Evolutionary conservation across 37 sponge, comb jelly and placozoan genomes (phyloP).

Genomic region (Chondrosia reniformis): DNA sequence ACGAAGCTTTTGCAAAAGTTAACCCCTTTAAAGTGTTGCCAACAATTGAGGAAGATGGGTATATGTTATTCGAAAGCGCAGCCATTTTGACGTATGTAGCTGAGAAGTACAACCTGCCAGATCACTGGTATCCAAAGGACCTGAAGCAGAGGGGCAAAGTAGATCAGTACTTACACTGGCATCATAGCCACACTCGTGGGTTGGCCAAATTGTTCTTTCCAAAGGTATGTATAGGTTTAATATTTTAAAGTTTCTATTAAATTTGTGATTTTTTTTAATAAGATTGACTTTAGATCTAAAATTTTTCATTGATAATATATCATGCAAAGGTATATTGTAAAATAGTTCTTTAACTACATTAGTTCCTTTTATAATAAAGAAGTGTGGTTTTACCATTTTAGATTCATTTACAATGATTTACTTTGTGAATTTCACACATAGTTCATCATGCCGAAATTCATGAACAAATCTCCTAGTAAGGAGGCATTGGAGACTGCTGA

Average conservation of each 20-base stretch:
- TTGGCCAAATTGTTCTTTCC: conserved; percentile 19
- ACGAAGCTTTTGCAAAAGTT: conserved; percentile 50
- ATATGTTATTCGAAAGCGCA: conserved; percentile 56
- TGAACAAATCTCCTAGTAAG: conserved; percentile 25
- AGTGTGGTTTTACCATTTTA: too few species aligned
- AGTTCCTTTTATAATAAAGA: too few species aligned
- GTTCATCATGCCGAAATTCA: conserved; percentile 22
- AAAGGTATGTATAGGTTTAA: conserved; percentile 30
- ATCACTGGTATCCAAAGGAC: conserved; percentile 73
- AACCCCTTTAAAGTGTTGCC: conserved; percentile 47
- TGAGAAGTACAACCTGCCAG: conserved; percentile 38
- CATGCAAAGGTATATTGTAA: too few species aligned
- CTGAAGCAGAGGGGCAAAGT: conserved; percentile 27
- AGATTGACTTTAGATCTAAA: too few species aligned
- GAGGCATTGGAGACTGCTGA: conserved; percentile 20
- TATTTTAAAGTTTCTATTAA: too few species aligned
- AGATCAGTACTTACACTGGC: conserved; percentile 57
- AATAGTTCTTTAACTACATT: too few species aligned
- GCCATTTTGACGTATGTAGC: conserved; percentile 54
- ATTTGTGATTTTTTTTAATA: too few species aligned
- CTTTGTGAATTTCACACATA: too few species aligned
- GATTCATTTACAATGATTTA: too few species aligned
- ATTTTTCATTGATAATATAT: too few species aligned
- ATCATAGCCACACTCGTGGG: conserved; percentile 42
- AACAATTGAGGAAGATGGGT: conserved; percentile 71